Percentiles rank a stretch among this genome's conserved stretches.
These are phyloP conservation scores for Chrysomela aeneicollis DNA, from an alignment of 2,888 invertebrate genomes.

Conservation along the genomic window DNA sequence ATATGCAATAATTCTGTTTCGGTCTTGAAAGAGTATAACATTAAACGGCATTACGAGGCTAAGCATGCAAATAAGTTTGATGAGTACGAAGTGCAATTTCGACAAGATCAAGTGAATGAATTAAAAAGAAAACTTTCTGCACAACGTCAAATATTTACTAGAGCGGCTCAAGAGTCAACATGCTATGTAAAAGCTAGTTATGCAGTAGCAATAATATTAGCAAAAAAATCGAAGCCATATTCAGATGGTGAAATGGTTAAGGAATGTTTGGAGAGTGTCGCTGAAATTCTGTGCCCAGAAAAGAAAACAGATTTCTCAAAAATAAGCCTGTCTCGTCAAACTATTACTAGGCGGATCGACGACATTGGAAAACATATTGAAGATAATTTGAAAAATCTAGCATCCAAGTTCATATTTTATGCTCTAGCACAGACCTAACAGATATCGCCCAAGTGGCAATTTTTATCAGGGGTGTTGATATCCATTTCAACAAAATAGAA, in stretches of 20 bases:
- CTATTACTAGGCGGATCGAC: constrained; percentile 24
- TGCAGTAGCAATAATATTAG: constrained; percentile 13
- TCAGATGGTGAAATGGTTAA: constrained; percentile 32
- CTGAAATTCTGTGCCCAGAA: constrained; percentile 26
- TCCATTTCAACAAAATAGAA: constrained; percentile 24
- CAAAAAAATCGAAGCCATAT: constrained; percentile 24
- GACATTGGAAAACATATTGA: constrained; percentile 12
- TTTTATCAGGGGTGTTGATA: constrained; percentile 27
- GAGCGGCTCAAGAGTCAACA: not conserved
- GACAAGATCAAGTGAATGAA: constrained; percentile 17
- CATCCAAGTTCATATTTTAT: constrained; percentile 2
- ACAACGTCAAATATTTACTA: constrained; percentile 21
- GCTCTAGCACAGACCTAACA: constrained; percentile 4
- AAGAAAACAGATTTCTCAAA: constrained; percentile 27
- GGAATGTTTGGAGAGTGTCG: constrained; percentile 27
- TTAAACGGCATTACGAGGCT: constrained; percentile 26
- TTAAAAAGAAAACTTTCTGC: constrained; percentile 19
- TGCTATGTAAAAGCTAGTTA: constrained; percentile 4
- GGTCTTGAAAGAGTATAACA: constrained; percentile 24
- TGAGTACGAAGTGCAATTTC: constrained; percentile 16
- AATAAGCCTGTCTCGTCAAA: constrained; percentile 30
- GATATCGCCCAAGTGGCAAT: constrained; percentile 20
- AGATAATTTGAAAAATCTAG: not conserved
- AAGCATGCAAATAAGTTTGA: constrained; percentile 23
- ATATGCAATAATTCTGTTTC: constrained; percentile 25